Percentiles rank a stretch among this genome's conserved stretches.
Conservation (phyloP, 2,113 vertebrate genomes). For the Diadophis punctatus region DNA sequence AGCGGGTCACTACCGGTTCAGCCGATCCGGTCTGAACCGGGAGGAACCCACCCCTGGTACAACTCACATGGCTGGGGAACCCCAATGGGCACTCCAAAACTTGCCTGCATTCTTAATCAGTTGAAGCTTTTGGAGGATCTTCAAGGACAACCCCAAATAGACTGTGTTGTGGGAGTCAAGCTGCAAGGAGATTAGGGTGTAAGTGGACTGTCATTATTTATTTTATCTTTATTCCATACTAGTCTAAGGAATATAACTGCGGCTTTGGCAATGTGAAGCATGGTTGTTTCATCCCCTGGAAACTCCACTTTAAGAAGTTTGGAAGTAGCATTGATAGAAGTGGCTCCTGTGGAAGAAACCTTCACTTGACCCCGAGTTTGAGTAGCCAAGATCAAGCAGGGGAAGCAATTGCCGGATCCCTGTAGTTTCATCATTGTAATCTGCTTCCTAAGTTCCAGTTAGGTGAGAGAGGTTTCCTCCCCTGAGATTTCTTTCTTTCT, state of each 20-base stretch:
- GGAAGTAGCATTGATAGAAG: not conserved
- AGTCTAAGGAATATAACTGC: not conserved
- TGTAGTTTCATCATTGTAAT: not conserved
- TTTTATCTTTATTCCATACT: not conserved
- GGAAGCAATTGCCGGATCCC: not conserved
- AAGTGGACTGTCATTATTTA: not conserved
- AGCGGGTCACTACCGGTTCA: too few relatives aligned
- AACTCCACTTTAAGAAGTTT: not conserved
- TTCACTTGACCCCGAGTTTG: not conserved
- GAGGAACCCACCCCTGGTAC: too few relatives aligned
- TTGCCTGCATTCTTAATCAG: not conserved
- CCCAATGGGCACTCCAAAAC: not conserved
- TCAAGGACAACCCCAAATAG: not conserved
- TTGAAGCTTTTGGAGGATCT: not conserved
- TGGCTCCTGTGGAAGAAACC: not conserved
- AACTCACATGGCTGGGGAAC: not conserved
- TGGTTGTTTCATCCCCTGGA: not conserved
- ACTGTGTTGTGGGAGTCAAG: not conserved
- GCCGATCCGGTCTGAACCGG: too few relatives aligned
- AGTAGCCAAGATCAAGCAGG: not conserved
- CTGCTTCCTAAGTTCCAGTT: rapidly evolving
- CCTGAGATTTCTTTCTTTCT: constrained; percentile 20
- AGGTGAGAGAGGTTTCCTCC: not conserved
- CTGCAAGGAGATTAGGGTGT: not conserved
- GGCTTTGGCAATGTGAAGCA: not conserved